A percentile compares a stretch with the other conserved stretches of the same genome.
Evolutionary conservation across 2,888 invertebrate genomes (phyloP).

Genomic region (Nowickia ferox): DNA sequence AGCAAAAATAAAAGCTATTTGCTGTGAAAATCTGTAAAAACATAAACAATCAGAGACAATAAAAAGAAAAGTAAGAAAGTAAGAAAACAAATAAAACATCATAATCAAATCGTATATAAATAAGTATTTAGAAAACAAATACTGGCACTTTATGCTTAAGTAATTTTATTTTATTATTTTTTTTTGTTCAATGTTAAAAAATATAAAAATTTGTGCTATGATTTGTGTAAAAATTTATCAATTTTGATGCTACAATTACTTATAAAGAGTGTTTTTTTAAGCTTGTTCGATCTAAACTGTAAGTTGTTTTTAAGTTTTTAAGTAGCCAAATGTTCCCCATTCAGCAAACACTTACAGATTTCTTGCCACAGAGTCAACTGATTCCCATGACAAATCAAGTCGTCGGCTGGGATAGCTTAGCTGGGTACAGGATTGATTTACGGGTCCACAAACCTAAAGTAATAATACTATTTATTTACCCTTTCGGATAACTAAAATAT

Average conservation of each 20-base stretch:
- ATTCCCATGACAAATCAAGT: too few relatives aligned
- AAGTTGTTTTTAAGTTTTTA: too few relatives aligned
- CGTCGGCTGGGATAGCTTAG: too few relatives aligned
- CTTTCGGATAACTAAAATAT: too few relatives aligned
- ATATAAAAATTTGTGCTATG: neutral
- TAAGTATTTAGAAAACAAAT: constrained; percentile 16
- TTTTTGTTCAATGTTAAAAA: neutral
- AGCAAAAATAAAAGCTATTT: constrained; percentile 15
- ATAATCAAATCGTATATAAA: constrained; percentile 35
- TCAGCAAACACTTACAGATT: too few relatives aligned
- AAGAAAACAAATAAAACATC: constrained; percentile 11
- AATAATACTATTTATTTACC: too few relatives aligned
- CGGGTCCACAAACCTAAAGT: too few relatives aligned
- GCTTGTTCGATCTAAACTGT: too few relatives aligned
- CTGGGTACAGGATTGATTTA: too few relatives aligned
- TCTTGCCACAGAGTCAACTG: too few relatives aligned
- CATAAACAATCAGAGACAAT: constrained; percentile 10
- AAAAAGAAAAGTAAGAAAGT: neutral
- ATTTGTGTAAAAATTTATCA: neutral
- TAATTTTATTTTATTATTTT: neutral
- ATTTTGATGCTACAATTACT: neutral
- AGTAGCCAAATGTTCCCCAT: too few relatives aligned
- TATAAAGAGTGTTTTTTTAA: neutral
- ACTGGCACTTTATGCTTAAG: constrained; percentile 2
- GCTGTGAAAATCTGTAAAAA: constrained; percentile 6